phyloP scores from a whole-genome alignment of 2,888 invertebrate genomes.

The Amblyjoppa fuscipennis region DNA sequence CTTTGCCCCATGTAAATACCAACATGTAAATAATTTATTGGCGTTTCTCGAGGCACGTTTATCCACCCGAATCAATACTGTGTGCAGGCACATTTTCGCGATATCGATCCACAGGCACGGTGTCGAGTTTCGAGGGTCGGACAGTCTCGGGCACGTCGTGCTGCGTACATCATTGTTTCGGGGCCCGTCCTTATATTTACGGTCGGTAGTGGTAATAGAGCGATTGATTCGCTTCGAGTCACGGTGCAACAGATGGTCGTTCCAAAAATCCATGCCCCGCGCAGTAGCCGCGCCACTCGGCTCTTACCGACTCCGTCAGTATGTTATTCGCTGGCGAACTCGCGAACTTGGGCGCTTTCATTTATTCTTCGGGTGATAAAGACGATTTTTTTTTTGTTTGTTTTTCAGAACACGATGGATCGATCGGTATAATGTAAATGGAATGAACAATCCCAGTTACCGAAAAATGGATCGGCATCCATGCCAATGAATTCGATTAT shows the following conservation, averaged over 20 bases:
- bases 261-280: slow-evolving; percentile 10
- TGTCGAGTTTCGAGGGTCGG: background rate
- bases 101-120: slow-evolving; percentile 22
- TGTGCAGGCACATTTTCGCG: background rate
- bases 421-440: background rate
- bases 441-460: background rate
- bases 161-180: background rate
- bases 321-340: background rate
- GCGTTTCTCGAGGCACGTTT: background rate
- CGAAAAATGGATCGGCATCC: no score
- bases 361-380: background rate
- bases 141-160: background rate
- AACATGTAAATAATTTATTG: slow-evolving; percentile 1
- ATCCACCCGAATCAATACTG: slow-evolving; percentile 20
- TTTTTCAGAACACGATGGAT: background rate
- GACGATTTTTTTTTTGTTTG: background rate
- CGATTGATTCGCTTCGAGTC: slow-evolving; percentile 34
- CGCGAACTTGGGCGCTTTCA: background rate
- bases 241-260: slow-evolving; percentile 59
- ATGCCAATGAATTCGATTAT: no score
- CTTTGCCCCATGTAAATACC: no score
- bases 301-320: background rate
- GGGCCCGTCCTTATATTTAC: slow-evolving; percentile 14
- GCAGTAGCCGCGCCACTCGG: background rate
- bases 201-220: background rate